Base-by-base conservation (phyloP, 2,797 vertebrate genomes). In the Telmatherina bonti region DNA sequence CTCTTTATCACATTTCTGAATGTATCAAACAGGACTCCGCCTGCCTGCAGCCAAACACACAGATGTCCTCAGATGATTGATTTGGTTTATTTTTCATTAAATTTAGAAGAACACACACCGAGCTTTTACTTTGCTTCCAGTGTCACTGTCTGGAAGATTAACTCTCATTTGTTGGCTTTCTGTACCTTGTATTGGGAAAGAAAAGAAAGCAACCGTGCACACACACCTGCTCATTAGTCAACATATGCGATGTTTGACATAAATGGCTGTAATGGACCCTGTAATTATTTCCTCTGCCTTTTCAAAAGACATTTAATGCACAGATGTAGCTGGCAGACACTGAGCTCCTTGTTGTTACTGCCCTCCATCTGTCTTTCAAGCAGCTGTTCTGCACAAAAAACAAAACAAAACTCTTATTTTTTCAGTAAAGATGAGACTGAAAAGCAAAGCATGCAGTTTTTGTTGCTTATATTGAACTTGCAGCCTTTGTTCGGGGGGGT, bases 321-420 rank as follows among this genome's bases (percentile, higher is more conserved):
- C 60, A 54, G 71, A 54, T 35, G 1, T 20, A 45, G 64, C 55
- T 11, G 60, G 41, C 10, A 8, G 62, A 70, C 66, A 0, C 1
- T 15, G 2, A 31, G 8, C 45, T 51, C 22, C 30, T 61, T 52
- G 52, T 31, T 52, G 52, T 31, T 5, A 3, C 83, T 36, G 74
- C 65, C 68, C 67, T 65, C 79, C 86, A 80, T 85, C 76, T 90
- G 85, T 60, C 36, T 26, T 63, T 73, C 52, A 0, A 72, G 59
- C 81, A 79, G 83, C 85, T 80, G 80, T 75, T 74, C 43, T 26
- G 22, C 12, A 18, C 27, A 15, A 45, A 30, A 52, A 55, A 49
- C 52, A 69, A 9, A 26, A 18, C 29, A 60, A 64, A 31, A 55
- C 26, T 7, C 11, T 12, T 11, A n/a, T 53, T 41, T 47, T 49